Evolutionary conservation across 2,797 vertebrate species (phyloP), one percentile per base, ranked within the genome.

Genomic region (Rhynchonycteris naso): DNA sequence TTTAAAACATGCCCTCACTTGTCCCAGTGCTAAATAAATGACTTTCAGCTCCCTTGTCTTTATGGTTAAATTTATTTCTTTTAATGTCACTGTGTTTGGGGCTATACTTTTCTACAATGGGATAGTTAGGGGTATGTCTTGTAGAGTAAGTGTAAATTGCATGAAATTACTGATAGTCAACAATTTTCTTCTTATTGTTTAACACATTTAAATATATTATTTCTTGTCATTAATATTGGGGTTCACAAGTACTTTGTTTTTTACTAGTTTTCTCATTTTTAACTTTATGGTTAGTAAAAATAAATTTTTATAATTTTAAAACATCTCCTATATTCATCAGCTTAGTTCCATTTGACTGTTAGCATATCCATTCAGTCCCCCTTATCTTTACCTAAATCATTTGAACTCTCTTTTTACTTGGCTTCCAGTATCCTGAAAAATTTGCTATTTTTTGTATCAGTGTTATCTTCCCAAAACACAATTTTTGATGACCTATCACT

Each of bases 151-250:
- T 74, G 71, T 65, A 30, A 89, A 76, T 78, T 90, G 83, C 65
- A 75, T 85, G 16, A 76, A 80, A 76, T 68, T 72, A 33, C 30
- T 33, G 13, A 54, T 56, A 47, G 63, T 30, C 76, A 59, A 38
- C 5, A 76, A 61, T 84, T 59, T 86, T 90, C 35, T 83, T 90
- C 59, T 66, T 43, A 61, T 81, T 61, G 7, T 68, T 76, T 58
- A 50, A 85, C 33, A 16, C 82, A 30, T 80, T 33, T 65, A 78
- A 54, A 35, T 38, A 7, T 66, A 4, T 19, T 94, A 43, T 82
- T 92, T 84, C 75, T 74, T 91, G n/a, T 66, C 85, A 2, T 82
- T 74, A 83, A 94, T 83, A 79, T 21, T 63, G 63, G 75, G 26
- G 18, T 58, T 47, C 89, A 52, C 90, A 12, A n/a, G 54, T 50